Conservation (phyloP, 2,113 vertebrate species). For the Argyrosomus japonicus region DNA sequence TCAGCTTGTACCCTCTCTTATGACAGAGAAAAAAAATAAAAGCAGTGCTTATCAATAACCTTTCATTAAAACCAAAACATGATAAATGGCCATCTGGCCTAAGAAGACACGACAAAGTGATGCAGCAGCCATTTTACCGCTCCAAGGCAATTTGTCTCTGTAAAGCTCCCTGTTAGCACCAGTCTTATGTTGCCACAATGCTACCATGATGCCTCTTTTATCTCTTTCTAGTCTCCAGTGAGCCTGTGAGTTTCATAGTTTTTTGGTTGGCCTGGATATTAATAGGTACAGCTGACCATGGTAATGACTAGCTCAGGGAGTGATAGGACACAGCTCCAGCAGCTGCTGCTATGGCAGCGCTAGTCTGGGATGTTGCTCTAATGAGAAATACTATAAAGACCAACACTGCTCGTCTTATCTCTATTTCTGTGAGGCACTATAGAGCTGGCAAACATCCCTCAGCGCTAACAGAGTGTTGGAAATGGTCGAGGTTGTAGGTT, state of each 20-base stretch:
- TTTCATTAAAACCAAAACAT: constrained; percentile 61
- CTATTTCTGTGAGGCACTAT: constrained; percentile 32
- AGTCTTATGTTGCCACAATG: constrained; percentile 56
- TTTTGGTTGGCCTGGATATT: constrained; percentile 54
- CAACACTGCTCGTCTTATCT: constrained; percentile 54
- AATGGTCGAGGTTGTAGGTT: constrained; percentile 68
- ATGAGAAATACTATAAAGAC: constrained; percentile 65
- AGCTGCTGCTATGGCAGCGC: constrained; percentile 28
- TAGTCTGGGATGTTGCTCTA: constrained; percentile 49
- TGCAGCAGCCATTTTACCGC: constrained; percentile 39
- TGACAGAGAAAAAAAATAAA: constrained; percentile 23
- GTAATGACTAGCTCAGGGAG: constrained; percentile 61
- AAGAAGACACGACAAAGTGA: constrained; percentile 56
- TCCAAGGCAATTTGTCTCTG: constrained; percentile 62
- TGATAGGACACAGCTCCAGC: constrained; percentile 43
- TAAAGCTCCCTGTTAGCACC: constrained; percentile 58
- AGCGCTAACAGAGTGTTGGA: constrained; percentile 58
- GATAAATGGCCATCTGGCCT: constrained; percentile 57
- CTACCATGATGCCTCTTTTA: constrained; percentile 70
- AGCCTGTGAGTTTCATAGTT: constrained; percentile 54
- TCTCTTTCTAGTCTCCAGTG: constrained; percentile 54
- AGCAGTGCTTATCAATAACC: constrained; percentile 54
- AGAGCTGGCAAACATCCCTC: constrained; percentile 48
- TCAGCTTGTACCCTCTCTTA: not conserved
- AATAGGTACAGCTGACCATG: constrained; percentile 54